A percentile compares a stretch with the other conserved stretches of the same genome.
Evolutionary conservation across 2,113 vertebrate genomes (phyloP).

Genomic region (Aphelocoma coerulescens): DNA sequence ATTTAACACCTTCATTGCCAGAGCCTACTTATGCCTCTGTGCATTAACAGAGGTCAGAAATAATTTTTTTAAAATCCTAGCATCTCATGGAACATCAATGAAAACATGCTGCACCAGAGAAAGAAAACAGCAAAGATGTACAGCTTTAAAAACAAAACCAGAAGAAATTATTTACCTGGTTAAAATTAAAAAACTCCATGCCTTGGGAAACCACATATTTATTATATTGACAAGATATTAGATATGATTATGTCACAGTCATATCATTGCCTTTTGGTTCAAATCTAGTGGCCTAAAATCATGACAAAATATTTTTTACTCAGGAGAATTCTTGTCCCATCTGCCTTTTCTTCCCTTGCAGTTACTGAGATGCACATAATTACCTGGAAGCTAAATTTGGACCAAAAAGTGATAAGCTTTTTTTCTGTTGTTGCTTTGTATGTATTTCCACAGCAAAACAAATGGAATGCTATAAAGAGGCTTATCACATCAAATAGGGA

Average conservation of each 20-base stretch:
- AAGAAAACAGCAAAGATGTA: neutral
- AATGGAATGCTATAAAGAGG: conserved; percentile 35
- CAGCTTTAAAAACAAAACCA: neutral
- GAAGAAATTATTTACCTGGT: neutral
- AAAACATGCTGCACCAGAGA: neutral
- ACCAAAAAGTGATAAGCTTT: neutral
- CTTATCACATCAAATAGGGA: conserved; percentile 20
- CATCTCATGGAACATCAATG: neutral
- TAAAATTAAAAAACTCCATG: neutral
- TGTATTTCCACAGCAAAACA: conserved; percentile 32
- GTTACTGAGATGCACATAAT: neutral
- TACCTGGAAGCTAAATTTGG: conserved; percentile 8
- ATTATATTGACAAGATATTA: neutral
- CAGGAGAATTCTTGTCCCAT: neutral
- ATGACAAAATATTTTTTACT: neutral
- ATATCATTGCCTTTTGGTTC: neutral
- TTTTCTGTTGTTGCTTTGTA: neutral
- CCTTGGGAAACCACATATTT: neutral
- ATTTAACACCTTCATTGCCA: neutral
- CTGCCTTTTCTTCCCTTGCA: neutral
- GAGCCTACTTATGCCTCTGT: neutral
- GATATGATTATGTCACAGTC: neutral
- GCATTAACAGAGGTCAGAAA: neutral
- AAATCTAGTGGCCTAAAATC: neutral
- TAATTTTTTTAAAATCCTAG: neutral